Evolutionary conservation across 2,888 invertebrate genomes (phyloP).

Genomic region (Tanypteryx hageni): DNA sequence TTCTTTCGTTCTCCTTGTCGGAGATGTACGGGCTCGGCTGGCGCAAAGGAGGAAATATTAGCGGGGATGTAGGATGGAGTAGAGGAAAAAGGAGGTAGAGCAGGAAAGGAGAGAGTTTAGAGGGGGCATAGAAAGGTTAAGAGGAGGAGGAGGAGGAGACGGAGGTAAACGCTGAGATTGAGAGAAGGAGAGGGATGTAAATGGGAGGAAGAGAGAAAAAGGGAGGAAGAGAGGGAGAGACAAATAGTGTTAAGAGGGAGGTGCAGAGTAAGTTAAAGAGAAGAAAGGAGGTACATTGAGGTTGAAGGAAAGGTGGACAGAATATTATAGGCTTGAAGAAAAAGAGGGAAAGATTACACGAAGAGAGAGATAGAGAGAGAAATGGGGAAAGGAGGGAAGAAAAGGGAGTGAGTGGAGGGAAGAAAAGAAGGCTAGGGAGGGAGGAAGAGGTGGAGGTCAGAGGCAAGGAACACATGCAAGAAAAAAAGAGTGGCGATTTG

Average conservation of each 20-base stretch:
- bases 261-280: not conserved
- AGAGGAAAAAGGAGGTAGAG: not conserved
- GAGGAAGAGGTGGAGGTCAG: not conserved
- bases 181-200: not conserved
- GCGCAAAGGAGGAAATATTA: not conserved
- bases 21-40: not conserved
- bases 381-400: not conserved
- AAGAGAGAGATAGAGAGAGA: not conserved
- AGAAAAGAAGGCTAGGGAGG: not conserved
- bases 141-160: not conserved
- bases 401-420: not conserved
- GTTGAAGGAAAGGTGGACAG: not conserved
- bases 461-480: not conserved
- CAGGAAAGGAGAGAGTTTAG: not conserved
- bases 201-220: not conserved
- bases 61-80: not conserved
- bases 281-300: not conserved
- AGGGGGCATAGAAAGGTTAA: not conserved
- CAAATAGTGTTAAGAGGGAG: conserved; percentile 1
- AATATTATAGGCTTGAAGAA: not conserved
- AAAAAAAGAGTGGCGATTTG: conserved; percentile 16
- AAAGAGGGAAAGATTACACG: not conserved
- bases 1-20: conserved; percentile 2
- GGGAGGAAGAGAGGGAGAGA: not conserved
- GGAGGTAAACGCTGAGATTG: not conserved